Evolutionary conservation across 2,113 vertebrate species (phyloP).

Genomic region (Colinus virginianus): DNA sequence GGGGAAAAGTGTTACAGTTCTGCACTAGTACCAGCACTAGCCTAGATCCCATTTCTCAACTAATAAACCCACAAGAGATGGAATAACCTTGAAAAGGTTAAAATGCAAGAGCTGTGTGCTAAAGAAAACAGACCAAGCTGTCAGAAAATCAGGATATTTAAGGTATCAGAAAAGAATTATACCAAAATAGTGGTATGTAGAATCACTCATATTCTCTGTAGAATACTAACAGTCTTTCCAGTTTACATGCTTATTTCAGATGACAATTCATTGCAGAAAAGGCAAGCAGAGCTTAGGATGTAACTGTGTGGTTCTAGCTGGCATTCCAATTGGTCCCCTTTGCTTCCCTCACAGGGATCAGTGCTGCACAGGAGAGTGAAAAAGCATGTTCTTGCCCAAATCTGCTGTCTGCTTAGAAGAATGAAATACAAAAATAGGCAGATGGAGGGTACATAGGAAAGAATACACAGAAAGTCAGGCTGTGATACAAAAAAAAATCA

Average conservation of each 20-base stretch:
- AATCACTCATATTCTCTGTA: background rate
- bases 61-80: background rate
- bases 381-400: background rate
- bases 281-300: background rate
- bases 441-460: background rate
- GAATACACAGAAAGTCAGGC: background rate
- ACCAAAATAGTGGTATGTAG: background rate
- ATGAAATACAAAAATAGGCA: background rate
- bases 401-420: background rate
- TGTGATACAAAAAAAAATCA: background rate
- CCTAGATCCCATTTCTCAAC: background rate
- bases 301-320: background rate
- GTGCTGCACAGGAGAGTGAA: accelerated
- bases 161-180: background rate
- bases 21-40: background rate
- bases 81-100: background rate
- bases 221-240: background rate
- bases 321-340: background rate
- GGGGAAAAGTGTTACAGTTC: background rate
- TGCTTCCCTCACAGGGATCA: background rate
- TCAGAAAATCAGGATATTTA: slow-evolving; percentile 7
- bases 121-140: background rate
- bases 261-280: background rate
- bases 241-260: background rate
- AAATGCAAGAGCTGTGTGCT: background rate